Evolutionary conservation across 2,888 invertebrate species (phyloP), one percentile per base, ranked within the genome.

Genomic region (Parasteatoda lunata): DNA sequence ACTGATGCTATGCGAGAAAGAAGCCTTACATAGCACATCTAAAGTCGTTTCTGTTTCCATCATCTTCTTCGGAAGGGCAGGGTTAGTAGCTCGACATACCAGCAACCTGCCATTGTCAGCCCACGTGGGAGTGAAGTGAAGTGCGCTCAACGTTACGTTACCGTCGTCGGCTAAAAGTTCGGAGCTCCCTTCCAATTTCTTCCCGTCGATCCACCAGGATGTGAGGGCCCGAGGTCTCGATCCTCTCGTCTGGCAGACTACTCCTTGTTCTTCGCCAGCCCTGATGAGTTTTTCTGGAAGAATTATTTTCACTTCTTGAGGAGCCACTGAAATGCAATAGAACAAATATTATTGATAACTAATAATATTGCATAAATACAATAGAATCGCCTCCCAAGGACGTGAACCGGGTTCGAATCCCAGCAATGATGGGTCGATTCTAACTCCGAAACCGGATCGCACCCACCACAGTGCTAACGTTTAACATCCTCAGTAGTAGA

Each of bases 181-280:
- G 48, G 72, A 75, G 4, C 73, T 82, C 5, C 78, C 82, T 64
- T 84, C 76, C 45, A 82, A 77, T 70, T 88, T 80, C 15, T 71
- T 64, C 30, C 86, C 89, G 13, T 77, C 95, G 11, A 94, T 95
- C 82, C 96, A 96, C 91, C 97, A 96, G 89, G 90, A 73, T 90
- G 90, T n/a, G 89, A 90, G 7, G 91, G 92, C 89, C 92, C 92
- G 96, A 96, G 98, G 93, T 98, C 98, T 97, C 98, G 98, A 88
- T 3, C 89, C 89, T 3, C 48, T 65, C 3, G 89, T 84, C 11
- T 78, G 80, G 72, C 89, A 89, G n/a, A 71, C 52, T 6, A 89
- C 71, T 13, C 83, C 80, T 4, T 75, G 82, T 11, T 68, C 70
- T 45, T 73, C 65, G 3, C 88, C 89, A 13, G 89, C 82, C 5